phyloP scores from a whole-genome alignment of 2,113 vertebrate species.

The Lagopus leucura region DNA sequence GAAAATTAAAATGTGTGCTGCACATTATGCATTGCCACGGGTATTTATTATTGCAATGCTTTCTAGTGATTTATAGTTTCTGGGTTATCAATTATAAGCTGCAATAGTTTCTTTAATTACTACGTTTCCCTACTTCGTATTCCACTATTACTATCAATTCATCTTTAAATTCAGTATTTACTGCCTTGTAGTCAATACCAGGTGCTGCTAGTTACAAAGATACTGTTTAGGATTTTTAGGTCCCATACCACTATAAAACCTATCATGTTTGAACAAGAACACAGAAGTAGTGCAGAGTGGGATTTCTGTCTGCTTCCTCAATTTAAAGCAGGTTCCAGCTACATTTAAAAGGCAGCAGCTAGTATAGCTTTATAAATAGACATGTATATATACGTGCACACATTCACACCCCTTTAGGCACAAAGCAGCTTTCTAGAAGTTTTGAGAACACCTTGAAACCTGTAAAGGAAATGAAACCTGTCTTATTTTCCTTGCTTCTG shows the following conservation, averaged over 20 bases:
- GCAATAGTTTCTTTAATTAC: neutral
- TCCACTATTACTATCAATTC: neutral
- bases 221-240: neutral
- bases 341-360: neutral
- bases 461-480: constrained; percentile 18
- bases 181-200: neutral
- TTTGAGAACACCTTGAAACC: constrained; percentile 32
- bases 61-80: constrained; percentile 1
- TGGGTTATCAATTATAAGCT: neutral
- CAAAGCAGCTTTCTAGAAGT: neutral
- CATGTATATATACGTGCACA: neutral
- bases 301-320: neutral
- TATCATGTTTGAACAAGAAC: neutral
- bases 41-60: neutral
- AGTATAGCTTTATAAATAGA: neutral
- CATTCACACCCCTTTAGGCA: neutral
- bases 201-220: neutral
- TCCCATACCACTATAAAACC: neutral
- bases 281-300: neutral
- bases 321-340: neutral
- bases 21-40: neutral
- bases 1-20: neutral
- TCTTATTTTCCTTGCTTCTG: constrained; percentile 29
- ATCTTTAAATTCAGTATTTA: neutral
- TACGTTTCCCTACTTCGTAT: neutral